Evolutionary conservation across 1,140 invertebrate genomes (phyloP), one percentile per base, ranked within the genome.

Genomic region (Bombus ignitus): DNA sequence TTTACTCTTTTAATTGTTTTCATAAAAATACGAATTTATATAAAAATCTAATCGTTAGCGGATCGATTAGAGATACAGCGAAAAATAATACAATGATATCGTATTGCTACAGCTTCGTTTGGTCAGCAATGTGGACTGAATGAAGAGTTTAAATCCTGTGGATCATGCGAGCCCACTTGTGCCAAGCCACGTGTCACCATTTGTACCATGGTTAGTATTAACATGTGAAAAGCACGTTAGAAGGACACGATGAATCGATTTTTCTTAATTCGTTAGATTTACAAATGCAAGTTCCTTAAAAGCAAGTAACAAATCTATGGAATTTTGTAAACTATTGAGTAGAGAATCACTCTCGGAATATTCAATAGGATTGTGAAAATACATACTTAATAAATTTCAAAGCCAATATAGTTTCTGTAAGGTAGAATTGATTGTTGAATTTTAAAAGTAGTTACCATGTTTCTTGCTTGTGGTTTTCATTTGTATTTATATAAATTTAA

Each of bases 151-250:
- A 53, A 18, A 3, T 18, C 59, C 8, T 83, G 81, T n/a, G 81
- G 81, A 42, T 10, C 57, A 1, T 83, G 81, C 9, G 71, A 65
- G 13, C 74, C 65, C 12, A 42, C 37, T 18, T 84, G 82, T 35
- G 65, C 12, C 28, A 28, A 37, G 5, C 74, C 35, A 32, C 35
- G 47, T 12, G 5, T 13, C 4, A 10, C 1, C 2, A 0, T n/a
- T 9, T 82, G 71, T 12, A 73, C 25, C 15, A 35, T 25, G 28
- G 68, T 47, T 13, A 6, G 73, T 75, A 59, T 39, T n/a, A 59
- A 65, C 35, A 28, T 42, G n/a, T n/a, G 59, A n/a, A 5, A n/a
- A 53, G 0, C 6, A 2, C 18, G 18, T 53, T 18, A 1, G 47
- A 8, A 53, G 9, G 12, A 62, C 28, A 13, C 59, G 28, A n/a